These are phyloP conservation scores for Hylaeus anthracinus DNA, from an alignment of 1,140 invertebrate species.

Conservation along the genomic window DNA sequence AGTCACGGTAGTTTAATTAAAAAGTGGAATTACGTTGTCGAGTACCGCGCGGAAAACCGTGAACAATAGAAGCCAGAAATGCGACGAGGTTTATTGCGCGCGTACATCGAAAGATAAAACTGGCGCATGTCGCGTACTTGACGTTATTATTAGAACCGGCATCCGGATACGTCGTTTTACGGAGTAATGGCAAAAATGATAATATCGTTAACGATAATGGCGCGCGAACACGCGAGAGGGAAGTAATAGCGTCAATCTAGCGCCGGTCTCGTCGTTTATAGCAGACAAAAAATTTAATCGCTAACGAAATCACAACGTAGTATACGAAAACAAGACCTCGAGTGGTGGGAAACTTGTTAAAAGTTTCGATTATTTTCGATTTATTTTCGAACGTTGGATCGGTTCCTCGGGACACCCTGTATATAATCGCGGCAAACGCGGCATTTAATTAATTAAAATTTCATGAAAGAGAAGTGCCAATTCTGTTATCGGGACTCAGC, in stretches of 20 bases:
- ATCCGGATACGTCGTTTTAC: slow-evolving; percentile 24
- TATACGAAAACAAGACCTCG: too few relatives aligned
- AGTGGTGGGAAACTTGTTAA: too few relatives aligned
- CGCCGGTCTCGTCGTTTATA: background rate
- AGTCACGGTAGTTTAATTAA: background rate
- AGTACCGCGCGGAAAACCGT: background rate
- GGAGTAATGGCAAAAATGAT: slow-evolving; percentile 12
- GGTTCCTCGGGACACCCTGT: too few relatives aligned
- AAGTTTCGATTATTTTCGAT: too few relatives aligned
- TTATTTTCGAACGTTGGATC: too few relatives aligned
- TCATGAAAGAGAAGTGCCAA: background rate
- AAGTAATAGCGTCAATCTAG: background rate
- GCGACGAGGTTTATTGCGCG: background rate
- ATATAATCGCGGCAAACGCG: too few relatives aligned
- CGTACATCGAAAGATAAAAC: background rate
- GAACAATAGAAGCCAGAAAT: background rate
- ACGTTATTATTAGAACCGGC: slow-evolving; percentile 24
- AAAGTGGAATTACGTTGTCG: background rate
- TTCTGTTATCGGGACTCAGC: background rate
- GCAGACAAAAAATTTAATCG: background rate
- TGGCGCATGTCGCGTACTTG: background rate
- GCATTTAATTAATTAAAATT: background rate
- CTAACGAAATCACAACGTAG: background rate
- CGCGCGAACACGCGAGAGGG: slow-evolving; percentile 7
- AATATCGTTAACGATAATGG: slow-evolving; percentile 29